Evolutionary conservation across 2,113 vertebrate genomes (phyloP), one percentile per base, ranked within the genome.

Genomic region (Osmerus eperlanus): DNA sequence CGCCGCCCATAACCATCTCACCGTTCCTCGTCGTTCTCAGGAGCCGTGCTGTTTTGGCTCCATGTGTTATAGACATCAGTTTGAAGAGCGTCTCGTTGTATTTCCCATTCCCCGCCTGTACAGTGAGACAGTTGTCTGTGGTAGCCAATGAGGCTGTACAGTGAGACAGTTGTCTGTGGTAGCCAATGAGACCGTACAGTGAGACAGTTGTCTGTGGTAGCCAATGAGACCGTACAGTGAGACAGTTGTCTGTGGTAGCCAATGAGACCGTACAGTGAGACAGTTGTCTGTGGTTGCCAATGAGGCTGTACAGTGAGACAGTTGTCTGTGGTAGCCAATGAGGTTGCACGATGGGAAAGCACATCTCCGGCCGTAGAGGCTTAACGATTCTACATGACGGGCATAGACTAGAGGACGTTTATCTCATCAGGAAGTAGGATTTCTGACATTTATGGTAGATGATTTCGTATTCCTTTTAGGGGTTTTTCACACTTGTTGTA

Each of bases 61-160:
- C 28, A 3, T 54, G 32, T 65, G 64, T 21, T 65, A 68, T 23
- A 60, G 25, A 62, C 36, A 61, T 70, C 58, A 62, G 41, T 56
- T 60, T 65, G 36, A 51, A 51, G 32, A 65, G 64, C 64, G 47
- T 9, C 25, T 41, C 55, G 68, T 64, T 73, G 66, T 56, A 19
- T 47, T 64, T 74, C 62, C 73, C 29, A 59, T 81, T 71, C 62
- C 11, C 19, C 3, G 21, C 21, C 52, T 71, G 23, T 54, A 72
- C 75, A 82, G 80, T 61, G 64, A 55, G 53, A 13, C 65, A 19
- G 32, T 32, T 3, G 32, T 32, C 32, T 32, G 32, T 32, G 32
- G 32, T 32, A 4, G 2, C 32, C 32, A 32, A 32, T 32, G 2
- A 32, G 32, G 6, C 32, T 4, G 32, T 6, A 32, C 32, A 23